phyloP scores from a whole-genome alignment of 2,113 vertebrate genomes.

The Ammodytes dubius region DNA sequence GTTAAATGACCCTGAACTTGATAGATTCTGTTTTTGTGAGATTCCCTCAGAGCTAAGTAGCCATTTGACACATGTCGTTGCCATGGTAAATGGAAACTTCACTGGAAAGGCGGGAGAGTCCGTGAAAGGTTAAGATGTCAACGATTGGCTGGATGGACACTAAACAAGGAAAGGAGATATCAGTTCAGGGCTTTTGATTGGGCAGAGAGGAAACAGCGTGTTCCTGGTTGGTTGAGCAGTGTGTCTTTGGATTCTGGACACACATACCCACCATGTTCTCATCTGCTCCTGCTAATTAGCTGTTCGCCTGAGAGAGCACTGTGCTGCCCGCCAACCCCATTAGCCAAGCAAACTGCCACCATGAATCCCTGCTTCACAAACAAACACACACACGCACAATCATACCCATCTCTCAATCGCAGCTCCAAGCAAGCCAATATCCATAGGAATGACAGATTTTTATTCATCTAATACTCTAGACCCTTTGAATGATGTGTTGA shows the following conservation, averaged over 20 bases:
- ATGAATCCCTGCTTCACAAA: slow-evolving; percentile 71
- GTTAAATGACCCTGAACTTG: slow-evolving; percentile 78
- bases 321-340: slow-evolving; percentile 73
- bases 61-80: slow-evolving; percentile 73
- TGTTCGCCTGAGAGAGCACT: slow-evolving; percentile 72
- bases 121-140: slow-evolving; percentile 64
- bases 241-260: slow-evolving; percentile 61
- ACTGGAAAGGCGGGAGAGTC: slow-evolving; percentile 17
- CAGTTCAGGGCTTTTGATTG: slow-evolving; percentile 51
- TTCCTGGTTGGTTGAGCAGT: slow-evolving; percentile 63
- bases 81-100: slow-evolving; percentile 70
- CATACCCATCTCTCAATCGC: slow-evolving; percentile 46
- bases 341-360: slow-evolving; percentile 78
- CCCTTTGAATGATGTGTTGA: slow-evolving; percentile 68
- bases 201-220: slow-evolving; percentile 27
- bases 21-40: slow-evolving; percentile 71
- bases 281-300: slow-evolving; percentile 81
- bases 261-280: slow-evolving; percentile 70
- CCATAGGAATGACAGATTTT: slow-evolving; percentile 60
- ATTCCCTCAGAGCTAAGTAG: slow-evolving; percentile 66
- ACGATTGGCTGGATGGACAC: slow-evolving; percentile 59
- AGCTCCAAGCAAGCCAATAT: slow-evolving; percentile 36
- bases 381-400: slow-evolving; percentile 52
- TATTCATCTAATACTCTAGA: slow-evolving; percentile 66
- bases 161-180: slow-evolving; percentile 44